Evolutionary conservation across 2,888 invertebrate genomes (phyloP), one percentile per base, ranked within the genome.

Genomic region (Mythimna albipuncta): DNA sequence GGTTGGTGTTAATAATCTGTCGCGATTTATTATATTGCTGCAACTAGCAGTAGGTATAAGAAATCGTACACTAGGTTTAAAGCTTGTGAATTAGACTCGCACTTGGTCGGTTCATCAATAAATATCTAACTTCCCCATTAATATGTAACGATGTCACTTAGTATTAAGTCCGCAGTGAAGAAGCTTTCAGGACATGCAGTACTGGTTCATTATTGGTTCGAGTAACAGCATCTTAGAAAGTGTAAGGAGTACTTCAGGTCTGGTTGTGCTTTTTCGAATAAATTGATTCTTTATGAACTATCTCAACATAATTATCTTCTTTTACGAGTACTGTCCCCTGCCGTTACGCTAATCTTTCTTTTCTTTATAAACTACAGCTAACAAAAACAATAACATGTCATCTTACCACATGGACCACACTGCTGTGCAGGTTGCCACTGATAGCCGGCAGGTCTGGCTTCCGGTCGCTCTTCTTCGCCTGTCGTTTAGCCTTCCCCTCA

Each of bases 401-500:
- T 57, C 82, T 85, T 64, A 97, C 98, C 97, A 98, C 98, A 96
- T 98, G 98, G 6, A 91, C 91, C 85, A 98, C 97, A 92, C 97
- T 98, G 96, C 97, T 97, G 89, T 97, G 97, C 89, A 97, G 94
- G 87, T 96, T 96, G 77, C 95, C 95, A 85, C 95, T 96, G 83
- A 96, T 95, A 77, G 94, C 92, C 47, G 94, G 96, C 87, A 95
- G 89, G 88, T 96, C 94, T 55, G 95, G 94, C 91, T 95, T 96
- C 87, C 94, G 95, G 81, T 94, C 96, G 91, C 98, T 98, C 96
- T 98, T 98, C 95, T 99, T 99, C 76, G 98, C 98, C 85, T 98
- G 98, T 87, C 98, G 97, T 94, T 99, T 99, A 85, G 98, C 98
- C 94, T 99, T 99, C 92, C 98, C 98, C 95, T 99, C 99, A 88